phyloP scores from a whole-genome alignment of 2,113 vertebrate genomes.

The Carlito syrichta region DNA sequence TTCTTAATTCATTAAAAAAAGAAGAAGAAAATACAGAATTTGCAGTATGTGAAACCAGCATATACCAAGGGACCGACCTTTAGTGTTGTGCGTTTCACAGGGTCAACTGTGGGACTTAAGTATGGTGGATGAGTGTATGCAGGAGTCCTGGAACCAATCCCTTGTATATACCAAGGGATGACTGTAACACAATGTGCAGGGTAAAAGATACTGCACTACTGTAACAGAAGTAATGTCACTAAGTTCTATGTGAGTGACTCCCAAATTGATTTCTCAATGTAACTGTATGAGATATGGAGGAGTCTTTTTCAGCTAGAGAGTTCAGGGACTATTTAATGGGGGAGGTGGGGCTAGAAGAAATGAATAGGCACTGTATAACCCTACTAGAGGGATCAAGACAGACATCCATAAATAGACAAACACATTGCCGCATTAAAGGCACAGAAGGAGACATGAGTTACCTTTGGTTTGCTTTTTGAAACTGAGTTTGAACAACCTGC shows the following conservation, averaged over 20 bases:
- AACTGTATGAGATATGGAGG: neutral
- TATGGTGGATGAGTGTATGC: neutral
- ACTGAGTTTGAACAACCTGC: conserved; percentile 80
- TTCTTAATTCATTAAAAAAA: no score
- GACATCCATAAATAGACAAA: neutral
- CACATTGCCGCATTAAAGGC: neutral
- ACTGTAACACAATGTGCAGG: neutral
- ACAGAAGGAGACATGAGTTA: conserved; percentile 50
- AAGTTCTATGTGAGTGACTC: neutral
- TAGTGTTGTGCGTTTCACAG: neutral
- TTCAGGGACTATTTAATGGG: neutral
- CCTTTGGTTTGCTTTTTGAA: conserved; percentile 68
- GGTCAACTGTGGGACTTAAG: neutral
- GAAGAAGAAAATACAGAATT: neutral
- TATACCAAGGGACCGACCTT: neutral
- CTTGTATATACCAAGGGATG: neutral
- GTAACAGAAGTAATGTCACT: neutral
- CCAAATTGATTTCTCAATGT: neutral
- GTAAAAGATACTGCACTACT: neutral
- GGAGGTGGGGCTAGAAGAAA: neutral
- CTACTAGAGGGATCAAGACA: neutral
- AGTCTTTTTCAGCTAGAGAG: neutral
- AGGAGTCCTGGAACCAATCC: neutral
- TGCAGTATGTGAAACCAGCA: neutral
- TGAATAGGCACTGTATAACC: neutral